Base-by-base conservation (phyloP, 2,113 vertebrate genomes). In the Pangasianodon hypophthalmus region DNA sequence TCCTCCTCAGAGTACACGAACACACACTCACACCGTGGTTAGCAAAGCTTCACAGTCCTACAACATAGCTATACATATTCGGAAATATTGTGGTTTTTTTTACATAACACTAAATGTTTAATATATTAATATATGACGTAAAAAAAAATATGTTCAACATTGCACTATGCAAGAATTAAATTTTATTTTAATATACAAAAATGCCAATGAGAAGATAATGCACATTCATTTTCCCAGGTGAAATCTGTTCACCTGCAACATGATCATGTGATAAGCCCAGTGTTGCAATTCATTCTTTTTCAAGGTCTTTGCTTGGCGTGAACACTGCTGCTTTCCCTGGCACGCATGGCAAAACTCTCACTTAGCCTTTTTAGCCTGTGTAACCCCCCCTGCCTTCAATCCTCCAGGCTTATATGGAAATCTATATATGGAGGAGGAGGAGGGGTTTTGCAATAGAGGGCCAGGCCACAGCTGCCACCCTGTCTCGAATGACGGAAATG, bases 401-500 rank as follows among this genome's bases (percentile, higher is more conserved):
- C 92, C 64, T 58, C 56, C 69, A 67, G 21, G 21, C 91, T 84
- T 85, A 89, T 88, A 88, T 89, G 86, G 91, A 90, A 91, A 81
- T 88, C 95, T 96, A 95, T 95, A 92, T 96, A 93, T 95, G 94
- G 89, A 56, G 75, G 10, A 89, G 54, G 83, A 86, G 71, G 75
- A 73, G 79, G 77, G 89, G 90, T 64, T 46, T 29, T 52, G 16
- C 11, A 9, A 80, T 14, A 82, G 80, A 84, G 87, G 90, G 90
- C 64, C 89, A 77, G 92, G 92, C 87, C 88, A 87, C 94, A 95
- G 95, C 95, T 94, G 94, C 84, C 93, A 44, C 67, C 87, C 91
- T 90, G 26, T 93, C 91, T 95, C 93, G 88, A 89, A 95, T 95
- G 90, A 93, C 94, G 91, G 93, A 91, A 90, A 94, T 94, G 94